Evolutionary conservation across 2,888 invertebrate species (phyloP).

Genomic region (Trichacis sp.): DNA sequence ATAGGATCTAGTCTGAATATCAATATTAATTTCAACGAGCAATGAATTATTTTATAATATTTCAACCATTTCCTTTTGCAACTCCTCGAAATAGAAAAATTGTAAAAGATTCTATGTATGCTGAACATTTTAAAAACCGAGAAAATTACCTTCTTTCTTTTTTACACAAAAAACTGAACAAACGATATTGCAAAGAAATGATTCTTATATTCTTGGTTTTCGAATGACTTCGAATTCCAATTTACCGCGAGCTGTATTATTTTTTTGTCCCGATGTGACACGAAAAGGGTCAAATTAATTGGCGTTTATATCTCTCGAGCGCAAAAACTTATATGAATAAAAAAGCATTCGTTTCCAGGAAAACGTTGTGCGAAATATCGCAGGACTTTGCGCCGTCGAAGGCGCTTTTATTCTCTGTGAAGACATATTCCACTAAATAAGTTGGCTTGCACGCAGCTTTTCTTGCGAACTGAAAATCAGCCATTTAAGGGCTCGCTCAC

Average conservation of each 20-base stretch:
- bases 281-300: slow-evolving; percentile 7
- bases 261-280: too few species aligned
- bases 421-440: slow-evolving; percentile 6
- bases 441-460: too few species aligned
- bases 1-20: too few species aligned
- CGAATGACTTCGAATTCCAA: neutral
- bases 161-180: neutral
- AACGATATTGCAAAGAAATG: too few species aligned
- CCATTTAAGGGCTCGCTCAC: slow-evolving; percentile 62
- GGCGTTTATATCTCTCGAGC: neutral
- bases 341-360: slow-evolving; percentile 3
- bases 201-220: too few species aligned
- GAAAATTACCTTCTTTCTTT: neutral
- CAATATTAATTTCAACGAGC: too few species aligned
- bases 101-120: too few species aligned
- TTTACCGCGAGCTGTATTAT: neutral
- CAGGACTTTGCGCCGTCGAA: slow-evolving; percentile 16
- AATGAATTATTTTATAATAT: too few species aligned
- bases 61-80: too few species aligned
- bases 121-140: too few species aligned
- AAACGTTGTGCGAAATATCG: slow-evolving; percentile 3
- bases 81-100: too few species aligned
- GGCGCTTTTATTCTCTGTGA: too few species aligned
- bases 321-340: neutral
- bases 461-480: slow-evolving; percentile 52